These are phyloP conservation scores for Ammodytes dubius DNA, from an alignment of 2,113 vertebrate genomes.

Conservation along the genomic window DNA sequence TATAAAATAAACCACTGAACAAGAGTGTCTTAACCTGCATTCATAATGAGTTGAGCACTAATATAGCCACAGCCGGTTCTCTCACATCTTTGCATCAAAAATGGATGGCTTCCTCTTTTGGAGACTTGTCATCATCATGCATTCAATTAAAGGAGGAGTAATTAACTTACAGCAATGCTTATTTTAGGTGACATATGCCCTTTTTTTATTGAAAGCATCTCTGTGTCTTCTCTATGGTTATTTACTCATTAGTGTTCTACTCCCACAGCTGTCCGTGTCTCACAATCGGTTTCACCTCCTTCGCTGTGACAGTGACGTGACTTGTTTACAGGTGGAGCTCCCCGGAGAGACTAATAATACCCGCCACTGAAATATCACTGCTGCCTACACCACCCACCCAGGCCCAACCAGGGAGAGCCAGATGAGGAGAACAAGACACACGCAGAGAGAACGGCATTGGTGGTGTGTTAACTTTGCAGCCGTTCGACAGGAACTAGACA, in stretches of 20 bases:
- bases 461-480: conserved; percentile 16
- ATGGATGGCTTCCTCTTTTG: background rate
- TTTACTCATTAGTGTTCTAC: conserved; percentile 30
- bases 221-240: conserved; percentile 7
- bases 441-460: background rate
- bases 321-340: conserved; percentile 60
- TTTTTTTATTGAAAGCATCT: background rate
- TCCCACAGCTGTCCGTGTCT: conserved; percentile 27
- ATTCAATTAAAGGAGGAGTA: background rate
- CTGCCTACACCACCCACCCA: conserved; percentile 31
- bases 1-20: background rate
- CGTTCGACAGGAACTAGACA: too few relatives aligned
- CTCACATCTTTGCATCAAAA: background rate
- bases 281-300: conserved; percentile 40
- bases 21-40: background rate
- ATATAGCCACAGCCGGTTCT: too few relatives aligned
- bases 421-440: background rate
- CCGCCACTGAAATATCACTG: conserved; percentile 48
- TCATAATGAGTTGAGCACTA: background rate
- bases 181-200: background rate
- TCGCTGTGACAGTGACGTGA: conserved; percentile 45
- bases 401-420: conserved; percentile 15
- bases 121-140: background rate
- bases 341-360: conserved; percentile 55
- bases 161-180: background rate